Conservation (phyloP, 2,797 vertebrate species). For the Meda fulgida region DNA sequence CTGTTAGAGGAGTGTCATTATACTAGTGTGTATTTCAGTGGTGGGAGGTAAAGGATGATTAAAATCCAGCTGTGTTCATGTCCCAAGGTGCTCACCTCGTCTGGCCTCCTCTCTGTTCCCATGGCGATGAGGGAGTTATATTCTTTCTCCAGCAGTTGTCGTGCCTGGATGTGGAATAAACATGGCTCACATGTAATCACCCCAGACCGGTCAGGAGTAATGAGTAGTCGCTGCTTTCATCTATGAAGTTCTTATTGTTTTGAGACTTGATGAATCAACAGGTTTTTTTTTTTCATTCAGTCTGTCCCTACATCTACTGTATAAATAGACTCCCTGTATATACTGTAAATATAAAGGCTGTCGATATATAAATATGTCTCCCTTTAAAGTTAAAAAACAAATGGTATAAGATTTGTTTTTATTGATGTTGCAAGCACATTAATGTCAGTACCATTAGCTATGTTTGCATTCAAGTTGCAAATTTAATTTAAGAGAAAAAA, state of each 20-base stretch:
- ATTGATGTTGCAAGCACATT: not conserved
- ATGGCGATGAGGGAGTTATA: slow-evolving; percentile 89
- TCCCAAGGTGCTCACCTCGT: slow-evolving; percentile 79
- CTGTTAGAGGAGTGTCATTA: not conserved
- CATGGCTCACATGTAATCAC: slow-evolving; percentile 31
- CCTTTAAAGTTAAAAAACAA: not conserved
- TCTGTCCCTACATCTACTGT: not conserved
- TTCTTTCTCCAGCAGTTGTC: slow-evolving; percentile 90
- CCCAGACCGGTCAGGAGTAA: not conserved
- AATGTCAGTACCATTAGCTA: not conserved
- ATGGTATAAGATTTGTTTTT: not conserved
- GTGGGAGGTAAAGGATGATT: slow-evolving; percentile 1
- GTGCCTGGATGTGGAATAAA: slow-evolving; percentile 75
- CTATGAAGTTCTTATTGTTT: not conserved
- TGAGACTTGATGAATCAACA: slow-evolving; percentile 5
- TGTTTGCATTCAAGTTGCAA: not conserved
- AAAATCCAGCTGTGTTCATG: slow-evolving; percentile 6
- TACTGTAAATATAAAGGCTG: not conserved
- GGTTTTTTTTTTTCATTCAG: not conserved
- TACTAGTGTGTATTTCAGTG: slow-evolving; percentile 33
- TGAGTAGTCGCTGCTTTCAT: not conserved
- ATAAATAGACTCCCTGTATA: not conserved
- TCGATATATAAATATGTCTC: not conserved
- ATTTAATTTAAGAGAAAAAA: not conserved
- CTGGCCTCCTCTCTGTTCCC: slow-evolving; percentile 89